These are phyloP conservation scores for Metopia argyrocephala DNA, from an alignment of 2,888 invertebrate species.

Conservation along the genomic window DNA sequence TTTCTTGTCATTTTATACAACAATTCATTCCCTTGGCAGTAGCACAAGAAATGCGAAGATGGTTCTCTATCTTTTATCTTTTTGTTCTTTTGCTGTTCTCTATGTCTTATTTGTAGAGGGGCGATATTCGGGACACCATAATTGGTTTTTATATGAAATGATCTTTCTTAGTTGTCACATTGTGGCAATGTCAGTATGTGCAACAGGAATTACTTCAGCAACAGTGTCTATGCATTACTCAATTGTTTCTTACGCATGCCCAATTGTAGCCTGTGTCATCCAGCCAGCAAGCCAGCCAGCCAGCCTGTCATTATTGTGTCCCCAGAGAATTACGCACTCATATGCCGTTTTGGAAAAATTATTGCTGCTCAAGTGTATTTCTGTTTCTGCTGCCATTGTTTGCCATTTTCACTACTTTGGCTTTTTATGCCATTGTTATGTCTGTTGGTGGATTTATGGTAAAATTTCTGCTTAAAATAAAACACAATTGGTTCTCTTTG, in stretches of 20 bases:
- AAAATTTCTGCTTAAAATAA: conserved; percentile 43
- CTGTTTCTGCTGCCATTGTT: conserved; percentile 33
- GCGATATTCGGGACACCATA: conserved; percentile 61
- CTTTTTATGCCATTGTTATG: not conserved
- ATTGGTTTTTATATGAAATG: conserved; percentile 48
- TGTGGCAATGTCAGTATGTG: not conserved
- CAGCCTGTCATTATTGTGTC: conserved; percentile 20
- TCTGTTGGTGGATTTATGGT: conserved; percentile 49
- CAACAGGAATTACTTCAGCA: too few relatives aligned
- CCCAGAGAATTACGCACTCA: conserved; percentile 61
- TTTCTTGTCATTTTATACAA: not conserved
- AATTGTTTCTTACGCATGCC: conserved; percentile 56
- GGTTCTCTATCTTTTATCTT: conserved; percentile 17
- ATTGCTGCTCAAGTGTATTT: conserved; percentile 39
- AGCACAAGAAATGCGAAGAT: not conserved
- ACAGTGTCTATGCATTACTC: conserved; percentile 38
- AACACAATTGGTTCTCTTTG: conserved; percentile 55
- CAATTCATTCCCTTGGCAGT: conserved; percentile 14
- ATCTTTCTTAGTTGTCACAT: conserved; percentile 9
- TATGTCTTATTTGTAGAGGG: conserved; percentile 33
- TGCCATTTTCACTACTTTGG: not conserved
- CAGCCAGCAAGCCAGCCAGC: not conserved
- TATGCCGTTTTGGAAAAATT: conserved; percentile 48
- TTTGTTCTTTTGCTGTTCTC: conserved; percentile 24
- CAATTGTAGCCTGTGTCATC: conserved; percentile 45